These are phyloP conservation scores for Drosophila robusta DNA, from an alignment of 2,888 invertebrate genomes.

Conservation along the genomic window DNA sequence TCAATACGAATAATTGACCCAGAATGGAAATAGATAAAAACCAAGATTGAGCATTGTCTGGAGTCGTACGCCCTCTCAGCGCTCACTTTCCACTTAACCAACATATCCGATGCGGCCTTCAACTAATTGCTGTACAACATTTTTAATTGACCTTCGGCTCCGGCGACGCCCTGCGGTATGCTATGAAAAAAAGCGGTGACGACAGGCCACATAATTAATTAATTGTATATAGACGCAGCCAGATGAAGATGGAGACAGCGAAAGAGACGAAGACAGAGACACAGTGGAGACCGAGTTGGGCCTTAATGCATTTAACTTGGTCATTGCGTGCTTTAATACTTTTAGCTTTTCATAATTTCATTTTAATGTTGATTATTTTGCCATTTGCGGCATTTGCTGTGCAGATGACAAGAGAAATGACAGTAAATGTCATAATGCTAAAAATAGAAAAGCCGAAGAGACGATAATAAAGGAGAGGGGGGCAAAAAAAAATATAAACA, in stretches of 20 bases:
- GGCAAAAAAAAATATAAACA: conserved; percentile 29
- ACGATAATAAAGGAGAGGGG: conserved; percentile 4
- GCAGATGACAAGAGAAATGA: conserved; percentile 59
- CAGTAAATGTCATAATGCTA: conserved; percentile 60
- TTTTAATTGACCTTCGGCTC: conserved; percentile 76
- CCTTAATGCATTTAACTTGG: conserved; percentile 74
- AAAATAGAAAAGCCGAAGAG: neutral
- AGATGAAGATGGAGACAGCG: conserved; percentile 18
- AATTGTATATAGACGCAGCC: conserved; percentile 10
- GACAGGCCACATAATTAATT: conserved; percentile 14
- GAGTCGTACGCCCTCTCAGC: neutral
- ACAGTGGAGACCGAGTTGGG: conserved; percentile 21
- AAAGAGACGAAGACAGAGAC: conserved; percentile 6
- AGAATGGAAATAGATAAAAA: conserved; percentile 45
- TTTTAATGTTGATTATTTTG: conserved; percentile 63
- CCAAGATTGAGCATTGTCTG: conserved; percentile 10
- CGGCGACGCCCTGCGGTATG: conserved; percentile 42
- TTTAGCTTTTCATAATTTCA: conserved; percentile 53
- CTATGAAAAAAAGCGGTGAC: conserved; percentile 30
- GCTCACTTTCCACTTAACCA: neutral
- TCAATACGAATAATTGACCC: conserved; percentile 69
- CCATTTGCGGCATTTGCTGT: conserved; percentile 59
- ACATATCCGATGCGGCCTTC: neutral
- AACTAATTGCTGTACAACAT: conserved; percentile 65
- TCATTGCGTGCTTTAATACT: conserved; percentile 67